phyloP scores from a whole-genome alignment of 92 coral and sea anemone genomes.

The Desmophyllum pertusum region DNA sequence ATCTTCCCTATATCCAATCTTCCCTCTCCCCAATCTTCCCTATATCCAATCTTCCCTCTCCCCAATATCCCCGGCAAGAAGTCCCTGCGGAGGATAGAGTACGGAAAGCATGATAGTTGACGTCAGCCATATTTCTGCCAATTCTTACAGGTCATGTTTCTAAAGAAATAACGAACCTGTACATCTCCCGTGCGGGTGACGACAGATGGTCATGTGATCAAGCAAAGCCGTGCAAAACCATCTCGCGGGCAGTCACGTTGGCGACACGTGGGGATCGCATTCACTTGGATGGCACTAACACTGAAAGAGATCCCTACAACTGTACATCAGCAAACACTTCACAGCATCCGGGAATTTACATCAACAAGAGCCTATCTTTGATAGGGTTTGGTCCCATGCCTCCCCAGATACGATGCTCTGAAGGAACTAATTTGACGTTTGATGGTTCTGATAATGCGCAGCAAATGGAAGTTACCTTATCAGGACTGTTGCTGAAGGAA shows the following conservation, averaged over 20 bases:
- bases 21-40: too few relatives aligned
- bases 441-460: neutral
- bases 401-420: slow-evolving; percentile 13
- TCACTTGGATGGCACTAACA: slow-evolving; percentile 48
- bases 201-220: neutral
- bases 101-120: too few relatives aligned
- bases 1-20: too few relatives aligned
- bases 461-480: neutral
- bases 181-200: neutral
- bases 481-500: neutral
- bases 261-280: slow-evolving; percentile 12
- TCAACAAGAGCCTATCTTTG: slow-evolving; percentile 28
- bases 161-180: neutral
- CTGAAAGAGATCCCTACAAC: slow-evolving; percentile 32
- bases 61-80: too few relatives aligned
- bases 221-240: slow-evolving; percentile 9
- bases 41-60: too few relatives aligned
- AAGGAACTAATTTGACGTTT: neutral
- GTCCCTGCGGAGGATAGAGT: too few relatives aligned
- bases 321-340: slow-evolving; percentile 32
- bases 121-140: too few relatives aligned
- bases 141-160: neutral
- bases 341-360: slow-evolving; percentile 30
- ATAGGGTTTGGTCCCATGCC: slow-evolving; percentile 7
- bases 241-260: neutral